Evolutionary conservation across 2,113 vertebrate genomes (phyloP).

Genomic region (Leuciscus idus): DNA sequence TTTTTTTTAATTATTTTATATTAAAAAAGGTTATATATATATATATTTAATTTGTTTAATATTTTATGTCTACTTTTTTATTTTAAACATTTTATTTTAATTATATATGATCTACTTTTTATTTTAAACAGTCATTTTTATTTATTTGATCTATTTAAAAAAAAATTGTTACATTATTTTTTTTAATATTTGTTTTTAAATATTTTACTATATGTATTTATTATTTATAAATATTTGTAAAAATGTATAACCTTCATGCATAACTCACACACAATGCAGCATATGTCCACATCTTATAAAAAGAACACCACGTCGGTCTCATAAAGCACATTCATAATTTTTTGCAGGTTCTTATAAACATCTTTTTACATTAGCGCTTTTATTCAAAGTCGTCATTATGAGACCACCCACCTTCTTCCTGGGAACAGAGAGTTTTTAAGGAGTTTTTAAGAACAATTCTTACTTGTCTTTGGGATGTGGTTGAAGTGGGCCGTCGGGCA

Average conservation of each 20-base stretch:
- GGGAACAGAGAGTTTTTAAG: constrained; percentile 29
- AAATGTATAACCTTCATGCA: background rate
- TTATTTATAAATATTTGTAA: too few species aligned
- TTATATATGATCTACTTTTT: too few species aligned
- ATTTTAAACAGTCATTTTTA: too few species aligned
- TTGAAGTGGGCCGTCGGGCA: constrained; percentile 52
- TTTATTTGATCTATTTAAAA: background rate
- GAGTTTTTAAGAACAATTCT: constrained; percentile 52
- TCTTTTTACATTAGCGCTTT: constrained; percentile 64
- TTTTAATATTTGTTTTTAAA: background rate
- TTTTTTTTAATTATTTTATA: too few species aligned
- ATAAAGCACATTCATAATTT: constrained; percentile 54
- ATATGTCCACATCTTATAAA: constrained; percentile 56
- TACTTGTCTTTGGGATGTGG: constrained; percentile 73
- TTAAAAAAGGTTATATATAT: background rate
- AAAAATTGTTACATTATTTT: too few species aligned
- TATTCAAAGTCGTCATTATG: constrained; percentile 21
- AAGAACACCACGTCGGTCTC: constrained; percentile 5
- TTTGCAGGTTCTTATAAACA: constrained; percentile 56
- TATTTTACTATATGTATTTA: too few species aligned
- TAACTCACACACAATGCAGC: constrained; percentile 52
- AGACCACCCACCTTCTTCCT: constrained; percentile 20
- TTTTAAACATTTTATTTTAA: background rate
- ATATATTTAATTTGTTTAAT: background rate
- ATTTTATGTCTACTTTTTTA: background rate